Conservation (phyloP, 2,113 vertebrate genomes). For the Microtus oregoni region DNA sequence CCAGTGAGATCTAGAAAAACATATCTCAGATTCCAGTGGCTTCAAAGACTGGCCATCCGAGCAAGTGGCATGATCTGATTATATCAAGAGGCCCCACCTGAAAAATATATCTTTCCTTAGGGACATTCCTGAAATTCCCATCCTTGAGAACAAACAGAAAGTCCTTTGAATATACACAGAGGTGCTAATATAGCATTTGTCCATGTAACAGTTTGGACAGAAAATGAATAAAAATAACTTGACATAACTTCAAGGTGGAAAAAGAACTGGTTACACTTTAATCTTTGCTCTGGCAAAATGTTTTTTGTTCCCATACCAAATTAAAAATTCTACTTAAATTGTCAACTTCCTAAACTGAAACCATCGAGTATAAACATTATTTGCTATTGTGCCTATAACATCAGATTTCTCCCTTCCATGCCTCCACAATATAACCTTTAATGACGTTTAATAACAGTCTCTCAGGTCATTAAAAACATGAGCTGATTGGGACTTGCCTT, state of each 20-base stretch:
- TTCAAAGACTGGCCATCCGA: background rate
- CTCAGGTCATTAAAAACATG: background rate
- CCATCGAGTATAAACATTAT: background rate
- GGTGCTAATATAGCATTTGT: background rate
- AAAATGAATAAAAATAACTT: conserved; percentile 41
- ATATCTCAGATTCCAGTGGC: background rate
- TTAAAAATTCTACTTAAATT: background rate
- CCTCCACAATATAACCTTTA: background rate
- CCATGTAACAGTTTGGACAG: conserved; percentile 31
- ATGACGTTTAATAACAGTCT: background rate
- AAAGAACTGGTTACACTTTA: background rate
- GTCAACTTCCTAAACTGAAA: background rate
- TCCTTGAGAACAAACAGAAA: conserved; percentile 53
- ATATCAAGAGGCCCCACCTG: conserved; percentile 57
- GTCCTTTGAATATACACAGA: conserved; percentile 33
- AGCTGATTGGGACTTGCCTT: background rate
- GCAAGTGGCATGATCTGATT: background rate
- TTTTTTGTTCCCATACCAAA: conserved; percentile 28
- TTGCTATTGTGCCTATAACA: background rate
- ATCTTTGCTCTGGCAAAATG: conserved; percentile 28
- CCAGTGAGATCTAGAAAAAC: conserved; percentile 1
- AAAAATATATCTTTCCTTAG: conserved; percentile 52
- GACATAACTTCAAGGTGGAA: background rate
- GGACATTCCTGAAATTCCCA: conserved; percentile 67
- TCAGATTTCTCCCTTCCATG: background rate